Percentiles rank a stretch among this genome's conserved stretches.
phyloP scores from a whole-genome alignment of 2,888 invertebrate genomes.

The Drosophila anomalipes region DNA sequence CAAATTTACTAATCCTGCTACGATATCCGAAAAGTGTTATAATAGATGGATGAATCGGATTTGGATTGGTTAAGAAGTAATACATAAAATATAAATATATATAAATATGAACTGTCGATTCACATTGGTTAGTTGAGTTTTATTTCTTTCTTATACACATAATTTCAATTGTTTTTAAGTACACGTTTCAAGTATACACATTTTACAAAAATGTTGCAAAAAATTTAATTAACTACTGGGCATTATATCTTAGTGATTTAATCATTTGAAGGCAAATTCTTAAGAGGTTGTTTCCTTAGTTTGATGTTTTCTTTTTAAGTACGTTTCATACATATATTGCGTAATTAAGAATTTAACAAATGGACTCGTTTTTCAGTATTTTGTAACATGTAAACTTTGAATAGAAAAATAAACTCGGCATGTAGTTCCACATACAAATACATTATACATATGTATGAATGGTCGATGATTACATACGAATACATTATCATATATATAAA shows the following conservation, averaged over 20 bases:
- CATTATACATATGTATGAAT: slow-evolving; percentile 1
- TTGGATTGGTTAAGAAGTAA: neutral
- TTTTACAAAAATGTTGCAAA: slow-evolving; percentile 63
- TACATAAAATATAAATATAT: neutral
- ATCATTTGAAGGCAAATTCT: slow-evolving; percentile 73
- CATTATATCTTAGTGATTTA: slow-evolving; percentile 60
- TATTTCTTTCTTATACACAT: slow-evolving; percentile 42
- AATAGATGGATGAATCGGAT: neutral
- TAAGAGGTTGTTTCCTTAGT: slow-evolving; percentile 38
- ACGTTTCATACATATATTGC: slow-evolving; percentile 16
- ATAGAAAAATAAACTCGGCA: slow-evolving; percentile 69
- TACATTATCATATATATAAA: slow-evolving; percentile 21
- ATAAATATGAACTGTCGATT: slow-evolving; percentile 7
- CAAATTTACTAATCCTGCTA: neutral
- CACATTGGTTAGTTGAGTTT: slow-evolving; percentile 35
- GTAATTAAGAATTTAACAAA: slow-evolving; percentile 17
- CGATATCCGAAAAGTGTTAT: neutral
- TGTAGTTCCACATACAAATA: slow-evolving; percentile 37
- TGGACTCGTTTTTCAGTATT: slow-evolving; percentile 28
- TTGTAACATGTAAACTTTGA: slow-evolving; percentile 42
- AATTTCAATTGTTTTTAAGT: slow-evolving; percentile 49
- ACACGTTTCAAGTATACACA: slow-evolving; percentile 44
- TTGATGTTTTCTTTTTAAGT: slow-evolving; percentile 37
- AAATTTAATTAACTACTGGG: slow-evolving; percentile 65
- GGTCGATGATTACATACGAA: slow-evolving; percentile 13